Evolutionary conservation across 2,888 invertebrate genomes (phyloP), one percentile per base, ranked within the genome.

Genomic region (Drosophila koepferae): DNA sequence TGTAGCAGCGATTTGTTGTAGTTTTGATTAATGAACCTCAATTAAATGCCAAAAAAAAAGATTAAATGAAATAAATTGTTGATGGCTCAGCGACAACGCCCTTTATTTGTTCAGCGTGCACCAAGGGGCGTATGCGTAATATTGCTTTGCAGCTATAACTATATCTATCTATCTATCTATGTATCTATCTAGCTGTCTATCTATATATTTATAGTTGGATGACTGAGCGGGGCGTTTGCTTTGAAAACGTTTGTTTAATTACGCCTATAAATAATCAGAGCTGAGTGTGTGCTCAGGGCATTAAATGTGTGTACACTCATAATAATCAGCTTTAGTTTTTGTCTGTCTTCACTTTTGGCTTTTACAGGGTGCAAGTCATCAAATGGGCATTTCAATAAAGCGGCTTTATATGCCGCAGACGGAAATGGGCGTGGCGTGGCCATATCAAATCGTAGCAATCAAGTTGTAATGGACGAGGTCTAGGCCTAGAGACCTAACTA

Each of bases 201-300:
- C 10, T 14, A 54, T 54, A 54, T 54, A 54, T 54, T 54, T 54
- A 54, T 54, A 54, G 54, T 40, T 40, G 68, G 58, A 67, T 84
- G 79, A 81, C 68, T 43, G 79, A 63, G 43, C 56, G 61, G 49
- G 46, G 59, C 46, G 68, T 36, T 63, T 55, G 67, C 62, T 82
- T 67, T 70, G 68, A 53, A 87, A 84, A 64, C 70, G 79, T 77
- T 90, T 79, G 74, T 70, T 86, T 83, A 86, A 86, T 86, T 88
- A 88, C 72, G 89, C 86, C 81, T 82, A 88, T 82, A 86, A 88
- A 88, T 79, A 86, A 86, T 86, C 86, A 72, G 74, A 61, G 76
- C 70, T 51, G 81, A 81, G 73, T 80, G 78, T 83, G 87, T 66
- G 70, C 77, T 65, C 63, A 62, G 72, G 72, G 67, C 86, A 87